Percentiles rank a stretch among this genome's conserved stretches.
Evolutionary conservation across 2,888 invertebrate genomes (phyloP).

Genomic region (Sminthurinus aureus): DNA sequence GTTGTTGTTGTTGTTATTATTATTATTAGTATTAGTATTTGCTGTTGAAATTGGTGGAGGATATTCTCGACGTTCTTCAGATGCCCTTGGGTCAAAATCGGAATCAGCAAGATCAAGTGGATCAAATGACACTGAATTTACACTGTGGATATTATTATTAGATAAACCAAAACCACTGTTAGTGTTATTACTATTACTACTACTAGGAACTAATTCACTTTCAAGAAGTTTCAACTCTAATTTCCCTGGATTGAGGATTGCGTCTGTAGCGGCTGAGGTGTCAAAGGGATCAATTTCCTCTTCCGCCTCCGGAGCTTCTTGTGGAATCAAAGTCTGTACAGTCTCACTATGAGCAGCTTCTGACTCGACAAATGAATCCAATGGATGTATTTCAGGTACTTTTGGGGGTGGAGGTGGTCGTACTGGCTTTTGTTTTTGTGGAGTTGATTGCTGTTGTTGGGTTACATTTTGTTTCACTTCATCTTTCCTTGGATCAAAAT

Average conservation of each 20-base stretch:
- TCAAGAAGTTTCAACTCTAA: constrained; percentile 77
- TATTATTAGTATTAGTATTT: background rate
- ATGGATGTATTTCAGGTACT: constrained; percentile 43
- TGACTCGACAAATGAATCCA: constrained; percentile 42
- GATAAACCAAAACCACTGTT: background rate
- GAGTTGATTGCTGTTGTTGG: constrained; percentile 6
- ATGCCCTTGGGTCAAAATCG: constrained; percentile 82
- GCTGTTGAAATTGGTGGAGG: background rate
- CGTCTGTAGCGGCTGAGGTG: constrained; percentile 76
- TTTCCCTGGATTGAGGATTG: constrained; percentile 74
- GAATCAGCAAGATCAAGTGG: constrained; percentile 67
- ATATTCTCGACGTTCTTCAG: constrained; percentile 36
- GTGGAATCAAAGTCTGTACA: background rate
- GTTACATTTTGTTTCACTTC: constrained; percentile 34
- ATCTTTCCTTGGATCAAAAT: constrained; percentile 58
- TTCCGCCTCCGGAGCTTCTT: constrained; percentile 63
- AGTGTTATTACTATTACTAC: background rate
- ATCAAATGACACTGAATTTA: background rate
- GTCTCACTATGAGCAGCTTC: background rate
- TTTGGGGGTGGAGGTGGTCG: constrained; percentile 8
- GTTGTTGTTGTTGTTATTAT: background rate
- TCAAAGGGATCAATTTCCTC: constrained; percentile 79
- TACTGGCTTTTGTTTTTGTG: constrained; percentile 5
- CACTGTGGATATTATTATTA: constrained; percentile 61
- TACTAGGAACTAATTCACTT: constrained; percentile 70